Base-by-base conservation (phyloP, 2,113 vertebrate genomes). In the Pleuronectes platessa region DNA sequence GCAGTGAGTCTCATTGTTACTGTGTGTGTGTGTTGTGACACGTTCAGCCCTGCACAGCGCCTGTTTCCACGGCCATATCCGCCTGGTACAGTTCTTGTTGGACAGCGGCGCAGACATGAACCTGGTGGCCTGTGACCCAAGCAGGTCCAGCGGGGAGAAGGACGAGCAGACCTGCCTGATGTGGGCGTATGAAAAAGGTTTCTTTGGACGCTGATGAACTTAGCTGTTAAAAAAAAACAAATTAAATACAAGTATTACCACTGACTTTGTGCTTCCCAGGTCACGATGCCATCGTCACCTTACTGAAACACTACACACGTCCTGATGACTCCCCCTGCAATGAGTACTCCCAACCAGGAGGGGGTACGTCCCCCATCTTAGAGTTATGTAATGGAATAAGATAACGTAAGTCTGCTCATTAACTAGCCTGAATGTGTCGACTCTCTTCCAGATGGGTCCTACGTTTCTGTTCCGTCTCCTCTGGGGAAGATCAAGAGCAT, bases 111-210 rank as follows among this genome's bases (percentile, higher is more conserved):
- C 97, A 12, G 98, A 99, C 80, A 98, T 98, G 97, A 98, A 98
- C 71, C 94, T 99, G 1, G 96, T 98, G 2, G 97, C 97, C 14
- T 97, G 95, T 70, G 97, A 99, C 87, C 96, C 97, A 71, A 99
- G 97, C 92, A 95, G 97, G 81, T 98, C 97, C 83, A 99, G 97
- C 20, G 98, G 97, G 49, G 97, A 98, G 81, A 98, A 98, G 86
- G 97, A 99, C 11, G 97, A 99, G 79, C 98, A 98, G 92, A 99
- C 97, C 0, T 98, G 97, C 75, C 92, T 99, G 81, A 99, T 99
- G 98, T 99, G 97, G 98, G 97, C 98, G 45, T 99, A 99, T 73
- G 97, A 98, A 81, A 98, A 97, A 97, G 97, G 97, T 97, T 13
- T 21, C 93, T 51, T 8, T 1, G 14, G 14, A 17, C 7, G 4